Evolutionary conservation across 1,140 invertebrate species (phyloP).

Genomic region (Samia ricini): DNA sequence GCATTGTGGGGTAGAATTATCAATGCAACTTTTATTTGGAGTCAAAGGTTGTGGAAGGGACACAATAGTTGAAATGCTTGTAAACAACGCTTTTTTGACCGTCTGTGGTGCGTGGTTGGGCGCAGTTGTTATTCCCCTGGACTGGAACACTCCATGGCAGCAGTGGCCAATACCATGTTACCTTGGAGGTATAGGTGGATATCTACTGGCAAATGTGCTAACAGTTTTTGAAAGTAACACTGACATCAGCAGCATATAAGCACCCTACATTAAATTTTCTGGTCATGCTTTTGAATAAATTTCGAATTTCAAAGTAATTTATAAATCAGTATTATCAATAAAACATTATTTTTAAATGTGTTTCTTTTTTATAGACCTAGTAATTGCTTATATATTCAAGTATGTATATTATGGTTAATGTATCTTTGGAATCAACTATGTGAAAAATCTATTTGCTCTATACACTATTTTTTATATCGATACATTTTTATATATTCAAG

Average conservation of each 20-base stretch:
- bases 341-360: not conserved
- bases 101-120: conserved; percentile 93
- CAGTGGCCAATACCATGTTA: conserved; percentile 88
- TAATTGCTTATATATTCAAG: not conserved
- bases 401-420: no score
- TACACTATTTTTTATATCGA: no score
- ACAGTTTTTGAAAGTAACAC: conserved; percentile 66
- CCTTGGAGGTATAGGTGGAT: conserved; percentile 83
- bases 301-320: conserved; percentile 45
- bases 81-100: conserved; percentile 79
- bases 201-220: conserved; percentile 78
- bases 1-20: conserved; percentile 79
- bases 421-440: no score
- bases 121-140: conserved; percentile 91
- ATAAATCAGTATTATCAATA: conserved; percentile 17
- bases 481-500: no score
- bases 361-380: not conserved
- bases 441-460: no score
- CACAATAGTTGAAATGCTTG: conserved; percentile 78
- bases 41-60: conserved; percentile 70
- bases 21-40: conserved; percentile 77
- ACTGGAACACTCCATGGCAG: conserved; percentile 96
- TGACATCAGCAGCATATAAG: conserved; percentile 52
- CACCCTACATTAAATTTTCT: conserved; percentile 51
- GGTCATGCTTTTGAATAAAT: conserved; percentile 52